Conservation (phyloP, 2,888 invertebrate species). For the Pyralis farinalis region DNA sequence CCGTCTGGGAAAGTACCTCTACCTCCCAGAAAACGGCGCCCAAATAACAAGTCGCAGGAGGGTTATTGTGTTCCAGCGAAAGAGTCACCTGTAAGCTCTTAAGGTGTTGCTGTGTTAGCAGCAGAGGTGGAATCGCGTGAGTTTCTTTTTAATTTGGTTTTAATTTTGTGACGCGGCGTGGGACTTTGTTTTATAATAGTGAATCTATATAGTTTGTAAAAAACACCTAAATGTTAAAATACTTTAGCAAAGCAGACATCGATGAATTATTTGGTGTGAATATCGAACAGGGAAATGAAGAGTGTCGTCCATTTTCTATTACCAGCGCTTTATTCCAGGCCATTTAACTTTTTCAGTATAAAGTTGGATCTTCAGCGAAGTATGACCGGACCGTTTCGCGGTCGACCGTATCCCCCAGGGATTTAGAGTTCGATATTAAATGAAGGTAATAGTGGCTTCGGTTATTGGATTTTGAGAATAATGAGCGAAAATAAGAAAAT, state of each 20-base stretch:
- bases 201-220: no score
- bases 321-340: conserved; percentile 61
- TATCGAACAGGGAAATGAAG: conserved; percentile 60
- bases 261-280: conserved; percentile 36
- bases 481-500: not conserved
- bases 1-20: no score
- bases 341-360: conserved; percentile 66
- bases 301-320: conserved; percentile 68
- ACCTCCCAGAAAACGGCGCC: no score
- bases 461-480: conserved; percentile 17
- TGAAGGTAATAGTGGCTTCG: conserved; percentile 32
- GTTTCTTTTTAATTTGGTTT: no score
- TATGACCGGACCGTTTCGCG: conserved; percentile 39
- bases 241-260: conserved; percentile 3
- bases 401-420: conserved; percentile 34
- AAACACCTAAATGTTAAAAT: not conserved
- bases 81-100: no score
- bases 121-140: no score
- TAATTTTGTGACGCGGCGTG: no score
- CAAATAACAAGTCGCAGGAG: no score
- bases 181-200: no score
- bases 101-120: no score
- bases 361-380: conserved; percentile 46
- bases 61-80: no score
- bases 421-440: conserved; percentile 35